These are phyloP conservation scores for Nudaria mundana DNA, from an alignment of 2,888 invertebrate genomes.

Conservation along the genomic window DNA sequence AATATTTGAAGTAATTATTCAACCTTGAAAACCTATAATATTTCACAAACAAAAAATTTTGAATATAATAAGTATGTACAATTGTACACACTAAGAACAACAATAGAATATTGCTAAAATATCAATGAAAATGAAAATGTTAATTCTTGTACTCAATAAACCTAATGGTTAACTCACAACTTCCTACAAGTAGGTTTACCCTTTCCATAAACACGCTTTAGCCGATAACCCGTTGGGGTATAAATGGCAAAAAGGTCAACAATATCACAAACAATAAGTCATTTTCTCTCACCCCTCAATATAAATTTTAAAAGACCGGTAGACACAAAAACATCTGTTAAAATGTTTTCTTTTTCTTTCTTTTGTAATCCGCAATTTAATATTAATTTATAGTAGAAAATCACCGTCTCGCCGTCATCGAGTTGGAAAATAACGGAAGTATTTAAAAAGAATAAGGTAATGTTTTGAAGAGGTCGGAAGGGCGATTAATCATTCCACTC, in stretches of 20 bases:
- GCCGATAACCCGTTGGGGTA: background rate
- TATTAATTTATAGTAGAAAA: constrained; percentile 75
- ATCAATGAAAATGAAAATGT: too few species aligned
- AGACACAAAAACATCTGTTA: constrained; percentile 37
- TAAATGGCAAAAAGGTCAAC: background rate
- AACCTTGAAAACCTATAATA: too few species aligned
- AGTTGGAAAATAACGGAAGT: constrained; percentile 80
- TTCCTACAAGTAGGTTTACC: background rate
- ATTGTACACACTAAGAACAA: too few species aligned
- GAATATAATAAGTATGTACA: too few species aligned
- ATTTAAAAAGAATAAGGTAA: constrained; percentile 77
- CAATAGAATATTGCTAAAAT: too few species aligned
- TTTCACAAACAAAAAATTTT: too few species aligned
- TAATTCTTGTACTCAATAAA: too few species aligned
- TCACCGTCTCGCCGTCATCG: constrained; percentile 71
- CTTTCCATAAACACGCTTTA: background rate
- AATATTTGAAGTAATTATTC: too few species aligned
- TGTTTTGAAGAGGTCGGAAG: constrained; percentile 78
- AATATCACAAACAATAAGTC: too few species aligned
- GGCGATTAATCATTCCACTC: constrained; percentile 78
- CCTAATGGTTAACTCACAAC: too few species aligned
- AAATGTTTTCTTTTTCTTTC: constrained; percentile 58
- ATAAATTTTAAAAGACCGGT: constrained; percentile 17
- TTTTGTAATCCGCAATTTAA: constrained; percentile 65
- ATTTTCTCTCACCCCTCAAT: background rate